Base-by-base conservation (phyloP, 2,797 vertebrate genomes). In the Syngnathus acus region DNA sequence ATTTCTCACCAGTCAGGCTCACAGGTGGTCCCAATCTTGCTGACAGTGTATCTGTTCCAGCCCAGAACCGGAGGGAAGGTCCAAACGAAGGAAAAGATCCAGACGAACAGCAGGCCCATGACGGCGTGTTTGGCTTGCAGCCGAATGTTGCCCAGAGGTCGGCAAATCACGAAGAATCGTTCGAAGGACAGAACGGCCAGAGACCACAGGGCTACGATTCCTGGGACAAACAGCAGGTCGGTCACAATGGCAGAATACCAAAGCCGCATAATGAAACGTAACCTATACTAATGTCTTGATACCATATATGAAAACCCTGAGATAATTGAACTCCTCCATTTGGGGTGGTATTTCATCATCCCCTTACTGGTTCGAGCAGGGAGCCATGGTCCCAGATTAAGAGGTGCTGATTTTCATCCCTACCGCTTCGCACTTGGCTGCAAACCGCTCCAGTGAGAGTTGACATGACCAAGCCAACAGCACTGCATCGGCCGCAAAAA, bases 21-120 rank as follows among this genome's bases (percentile, higher is more conserved):
- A 82, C 95, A 97, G 14, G 94, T 96, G 64, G 95, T 97, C 68
- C 94, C 95, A 60, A 96, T 95, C 88, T 92, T 95, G 87, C 94
- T 97, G 68, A 92, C 81, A 0, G 93, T 94, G 80, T 96, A 96
- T 84, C 93, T 95, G 90, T 92, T 95, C 94, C 95, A 96, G 26
- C 94, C 94, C 72, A 94, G 73, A 19, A 90, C 87, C 0, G 95
- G 95, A 47, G 94, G 95, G 65, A 95, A 85, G 54, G 94, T 95
- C 88, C 94, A 97, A 78, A 95, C 74, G 71, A 97, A 94, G 72
- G 95, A 95, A 80, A 94, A 97, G 40, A 84, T 85, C 94, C 95
- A 95, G 50, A 94, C 93, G 1, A 95, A 95, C 72, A 90, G 71
- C 77, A 95, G 89, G 6, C 93, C 94, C 11, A 94, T 74, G 13